A percentile compares a stretch with the other conserved stretches of the same genome.
Conservation (phyloP, 2,888 invertebrate species). For the Ophonus ardosiacus region DNA sequence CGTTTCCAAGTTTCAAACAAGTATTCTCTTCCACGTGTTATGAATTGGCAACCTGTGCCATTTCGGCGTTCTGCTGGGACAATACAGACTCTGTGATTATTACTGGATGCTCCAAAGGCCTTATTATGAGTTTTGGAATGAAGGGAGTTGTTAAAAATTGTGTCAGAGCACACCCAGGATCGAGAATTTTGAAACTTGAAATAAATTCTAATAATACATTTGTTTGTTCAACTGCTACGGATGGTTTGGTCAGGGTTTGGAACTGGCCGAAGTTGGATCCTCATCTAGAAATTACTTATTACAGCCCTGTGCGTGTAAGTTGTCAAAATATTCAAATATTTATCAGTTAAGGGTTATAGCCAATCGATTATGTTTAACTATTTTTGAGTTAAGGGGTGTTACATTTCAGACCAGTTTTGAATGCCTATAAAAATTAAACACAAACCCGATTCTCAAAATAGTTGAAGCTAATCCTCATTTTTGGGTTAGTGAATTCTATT, state of each 20-base stretch:
- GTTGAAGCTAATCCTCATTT: no score
- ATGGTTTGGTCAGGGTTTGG: conserved; percentile 38
- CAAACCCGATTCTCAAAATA: no score
- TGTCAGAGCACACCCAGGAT: not conserved
- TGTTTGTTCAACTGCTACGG: conserved; percentile 23
- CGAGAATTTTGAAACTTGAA: not conserved
- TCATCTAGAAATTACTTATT: conserved; percentile 26
- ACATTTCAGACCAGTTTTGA: no score
- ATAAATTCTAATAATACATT: conserved; percentile 29
- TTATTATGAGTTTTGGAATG: not conserved
- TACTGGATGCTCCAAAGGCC: conserved; percentile 7
- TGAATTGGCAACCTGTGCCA: not conserved
- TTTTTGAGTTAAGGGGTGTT: no score
- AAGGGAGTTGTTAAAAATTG: not conserved
- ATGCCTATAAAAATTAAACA: no score
- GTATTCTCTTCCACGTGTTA: not conserved
- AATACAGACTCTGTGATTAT: not conserved
- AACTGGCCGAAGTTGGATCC: conserved; percentile 35
- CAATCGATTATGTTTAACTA: no score
- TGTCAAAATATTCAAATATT: not conserved
- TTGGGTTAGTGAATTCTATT: no score
- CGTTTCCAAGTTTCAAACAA: not conserved
- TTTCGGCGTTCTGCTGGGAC: conserved; percentile 19
- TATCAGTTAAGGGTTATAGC: no score
- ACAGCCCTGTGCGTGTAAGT: conserved; percentile 41